phyloP scores from a whole-genome alignment of 64 coral and sea anemone species.

The Montipora capricornis region DNA sequence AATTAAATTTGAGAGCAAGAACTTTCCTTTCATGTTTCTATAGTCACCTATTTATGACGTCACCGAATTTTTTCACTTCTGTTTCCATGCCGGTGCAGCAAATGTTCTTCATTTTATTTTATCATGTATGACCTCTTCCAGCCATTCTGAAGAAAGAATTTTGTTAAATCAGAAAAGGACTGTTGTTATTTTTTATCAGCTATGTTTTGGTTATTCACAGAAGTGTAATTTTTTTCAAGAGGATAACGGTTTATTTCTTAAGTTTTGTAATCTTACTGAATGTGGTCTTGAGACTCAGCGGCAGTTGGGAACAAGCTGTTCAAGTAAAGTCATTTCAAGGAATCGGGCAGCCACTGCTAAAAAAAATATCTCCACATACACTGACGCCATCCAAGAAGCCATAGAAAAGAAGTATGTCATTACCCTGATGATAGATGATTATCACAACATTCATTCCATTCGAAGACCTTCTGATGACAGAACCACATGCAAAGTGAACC shows the following conservation, averaged over 20 bases:
- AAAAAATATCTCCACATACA: background rate
- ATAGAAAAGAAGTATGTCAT: background rate
- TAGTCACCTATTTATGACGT: background rate
- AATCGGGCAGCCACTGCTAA: background rate
- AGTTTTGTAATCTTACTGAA: background rate
- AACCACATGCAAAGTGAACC: background rate
- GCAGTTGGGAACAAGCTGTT: background rate
- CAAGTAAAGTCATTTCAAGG: constrained; percentile 1
- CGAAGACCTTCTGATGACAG: background rate
- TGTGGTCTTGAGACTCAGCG: background rate
- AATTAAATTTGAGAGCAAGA: no score
- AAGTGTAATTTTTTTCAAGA: background rate
- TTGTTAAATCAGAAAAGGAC: background rate
- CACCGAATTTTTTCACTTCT: background rate
- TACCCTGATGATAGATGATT: no score
- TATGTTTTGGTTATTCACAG: constrained; percentile 44
- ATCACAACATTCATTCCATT: constrained; percentile 3
- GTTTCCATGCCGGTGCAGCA: background rate
- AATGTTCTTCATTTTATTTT: constrained; percentile 53
- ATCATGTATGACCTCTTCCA: constrained; percentile 1
- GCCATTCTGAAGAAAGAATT: constrained; percentile 18
- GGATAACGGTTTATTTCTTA: background rate
- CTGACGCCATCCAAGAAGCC: background rate
- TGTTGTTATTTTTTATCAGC: constrained; percentile 26
- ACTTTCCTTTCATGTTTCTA: no score